Percentiles rank a stretch among this genome's conserved stretches.
Evolutionary conservation across 2,113 vertebrate species (phyloP).

Genomic region (Corydoras maculifer): DNA sequence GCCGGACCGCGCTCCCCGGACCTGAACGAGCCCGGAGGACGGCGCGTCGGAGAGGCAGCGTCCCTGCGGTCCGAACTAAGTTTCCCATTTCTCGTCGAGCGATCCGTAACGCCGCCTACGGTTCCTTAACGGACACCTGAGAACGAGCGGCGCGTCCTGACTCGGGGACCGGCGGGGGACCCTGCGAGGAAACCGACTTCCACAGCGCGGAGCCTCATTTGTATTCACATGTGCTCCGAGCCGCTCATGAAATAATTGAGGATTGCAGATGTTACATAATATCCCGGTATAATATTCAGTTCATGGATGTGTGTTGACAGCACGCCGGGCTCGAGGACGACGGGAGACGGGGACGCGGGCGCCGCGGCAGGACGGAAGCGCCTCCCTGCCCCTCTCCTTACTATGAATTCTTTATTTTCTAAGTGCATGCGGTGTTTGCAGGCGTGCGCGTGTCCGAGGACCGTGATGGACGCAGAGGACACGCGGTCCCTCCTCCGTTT

Average conservation of each 20-base stretch:
- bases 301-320: constrained; percentile 34
- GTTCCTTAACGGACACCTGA: constrained; percentile 25
- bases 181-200: constrained; percentile 20
- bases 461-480: background rate
- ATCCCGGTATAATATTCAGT: constrained; percentile 36
- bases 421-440: background rate
- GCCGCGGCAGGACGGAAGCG: constrained; percentile 19
- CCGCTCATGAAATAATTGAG: constrained; percentile 44
- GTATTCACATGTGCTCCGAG: constrained; percentile 39
- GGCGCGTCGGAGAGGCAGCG: no score
- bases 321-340: constrained; percentile 35
- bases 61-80: no score
- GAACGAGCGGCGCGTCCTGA: constrained; percentile 20
- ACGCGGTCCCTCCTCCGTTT: constrained; percentile 2
- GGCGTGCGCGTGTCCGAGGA: background rate
- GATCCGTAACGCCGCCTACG: constrained; percentile 29
- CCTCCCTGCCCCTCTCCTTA: constrained; percentile 17
- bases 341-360: constrained; percentile 24
- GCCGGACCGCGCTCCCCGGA: background rate
- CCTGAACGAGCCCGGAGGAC: no score
- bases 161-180: constrained; percentile 2
- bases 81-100: background rate
- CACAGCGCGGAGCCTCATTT: constrained; percentile 34
- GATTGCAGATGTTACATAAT: constrained; percentile 45
- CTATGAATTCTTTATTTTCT: constrained; percentile 8